Percentiles rank a stretch among this genome's conserved stretches.
Conservation (phyloP, 2,797 vertebrate species). For the Melanotaenia trifasciata region DNA sequence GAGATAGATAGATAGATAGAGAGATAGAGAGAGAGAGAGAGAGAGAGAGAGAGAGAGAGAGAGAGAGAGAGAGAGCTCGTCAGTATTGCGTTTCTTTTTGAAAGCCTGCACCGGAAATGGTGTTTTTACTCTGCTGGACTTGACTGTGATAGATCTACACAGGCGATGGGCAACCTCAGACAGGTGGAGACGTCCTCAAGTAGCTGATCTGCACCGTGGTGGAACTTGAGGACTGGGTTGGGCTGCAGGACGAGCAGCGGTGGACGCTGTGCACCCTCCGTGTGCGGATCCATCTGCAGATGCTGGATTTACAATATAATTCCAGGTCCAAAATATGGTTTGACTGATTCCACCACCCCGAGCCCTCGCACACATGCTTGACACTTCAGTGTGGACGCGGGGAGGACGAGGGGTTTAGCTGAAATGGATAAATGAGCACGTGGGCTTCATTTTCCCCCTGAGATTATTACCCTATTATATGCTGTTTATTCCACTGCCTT, state of each 20-base stretch:
- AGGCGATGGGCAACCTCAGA: constrained; percentile 71
- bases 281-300: constrained; percentile 62
- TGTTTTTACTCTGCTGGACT: fast-evolving
- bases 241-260: constrained; percentile 67
- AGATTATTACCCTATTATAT: constrained; percentile 45
- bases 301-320: constrained; percentile 53
- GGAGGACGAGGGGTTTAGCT: constrained; percentile 66
- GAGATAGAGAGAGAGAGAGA: no score
- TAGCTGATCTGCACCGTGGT: constrained; percentile 59
- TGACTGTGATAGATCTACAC: constrained; percentile 30
- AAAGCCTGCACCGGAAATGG: constrained; percentile 24
- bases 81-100: constrained; percentile 13
- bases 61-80: no score
- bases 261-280: constrained; percentile 57
- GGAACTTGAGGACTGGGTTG: constrained; percentile 63
- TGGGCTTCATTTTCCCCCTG: constrained; percentile 40
- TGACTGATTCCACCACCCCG: constrained; percentile 60
- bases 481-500: constrained; percentile 37
- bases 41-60: no score
- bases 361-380: constrained; percentile 65
- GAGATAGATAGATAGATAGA: no score
- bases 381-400: constrained; percentile 56
- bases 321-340: constrained; percentile 53
- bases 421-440: constrained; percentile 63
- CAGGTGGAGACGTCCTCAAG: constrained; percentile 77